phyloP scores from a whole-genome alignment of 2,113 vertebrate species.

The Chaetops frenatus region DNA sequence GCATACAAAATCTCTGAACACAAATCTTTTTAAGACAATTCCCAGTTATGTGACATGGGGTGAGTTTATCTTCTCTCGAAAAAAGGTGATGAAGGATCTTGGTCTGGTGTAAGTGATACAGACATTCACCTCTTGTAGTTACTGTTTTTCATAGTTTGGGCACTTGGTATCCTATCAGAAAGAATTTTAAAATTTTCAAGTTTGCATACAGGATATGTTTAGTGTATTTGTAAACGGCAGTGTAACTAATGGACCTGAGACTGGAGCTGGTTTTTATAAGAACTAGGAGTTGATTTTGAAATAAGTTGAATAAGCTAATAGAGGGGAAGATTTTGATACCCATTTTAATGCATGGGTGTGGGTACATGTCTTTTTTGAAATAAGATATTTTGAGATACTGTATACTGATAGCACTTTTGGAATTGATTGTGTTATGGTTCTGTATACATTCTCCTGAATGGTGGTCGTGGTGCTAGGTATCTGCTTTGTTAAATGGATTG shows the following conservation, averaged over 20 bases:
- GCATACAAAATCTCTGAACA: background rate
- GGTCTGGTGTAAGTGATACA: background rate
- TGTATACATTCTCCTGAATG: background rate
- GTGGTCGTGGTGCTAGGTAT: background rate
- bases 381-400: background rate
- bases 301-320: background rate
- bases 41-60: background rate
- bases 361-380: background rate
- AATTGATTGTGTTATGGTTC: background rate
- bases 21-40: background rate
- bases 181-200: background rate
- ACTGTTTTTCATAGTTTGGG: background rate
- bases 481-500: background rate
- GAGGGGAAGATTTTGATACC: background rate
- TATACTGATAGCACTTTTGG: background rate
- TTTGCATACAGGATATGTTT: background rate
- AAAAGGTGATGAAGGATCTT: background rate
- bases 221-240: background rate
- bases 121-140: background rate
- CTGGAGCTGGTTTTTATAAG: background rate
- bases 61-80: background rate
- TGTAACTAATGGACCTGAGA: background rate
- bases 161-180: background rate
- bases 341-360: background rate
- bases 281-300: background rate